Percentiles rank a stretch among this genome's conserved stretches.
phyloP scores from a whole-genome alignment of 2,113 vertebrate genomes.

The Thalassoma bifasciatum region DNA sequence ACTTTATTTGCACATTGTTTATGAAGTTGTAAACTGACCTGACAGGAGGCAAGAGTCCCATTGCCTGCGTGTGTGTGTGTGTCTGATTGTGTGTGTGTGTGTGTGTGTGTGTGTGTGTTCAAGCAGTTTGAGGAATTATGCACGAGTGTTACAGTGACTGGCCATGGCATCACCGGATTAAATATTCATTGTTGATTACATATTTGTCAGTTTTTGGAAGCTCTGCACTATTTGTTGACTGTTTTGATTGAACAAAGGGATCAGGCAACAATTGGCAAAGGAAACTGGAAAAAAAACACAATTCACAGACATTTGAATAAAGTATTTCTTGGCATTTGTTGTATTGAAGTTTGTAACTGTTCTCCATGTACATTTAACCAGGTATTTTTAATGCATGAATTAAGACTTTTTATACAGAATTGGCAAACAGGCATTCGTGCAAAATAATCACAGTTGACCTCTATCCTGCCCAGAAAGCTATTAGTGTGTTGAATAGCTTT shows the following conservation, averaged over 20 bases:
- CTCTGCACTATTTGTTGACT: background rate
- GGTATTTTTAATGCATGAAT: background rate
- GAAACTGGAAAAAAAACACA: no score
- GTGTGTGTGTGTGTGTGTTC: background rate
- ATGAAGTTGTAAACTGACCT: conserved; percentile 52
- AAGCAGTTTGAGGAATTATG: background rate
- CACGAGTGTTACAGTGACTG: conserved; percentile 2
- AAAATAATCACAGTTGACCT: conserved; percentile 29
- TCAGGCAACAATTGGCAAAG: background rate
- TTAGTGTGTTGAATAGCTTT: conserved; percentile 49
- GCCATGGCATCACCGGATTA: conserved; percentile 28
- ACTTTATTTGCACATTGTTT: conserved; percentile 56
- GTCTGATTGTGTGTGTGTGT: conserved; percentile 9
- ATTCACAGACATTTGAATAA: no score
- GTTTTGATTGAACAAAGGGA: background rate
- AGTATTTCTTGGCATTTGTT: no score
- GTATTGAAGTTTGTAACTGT: background rate
- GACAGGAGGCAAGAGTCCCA: conserved; percentile 24
- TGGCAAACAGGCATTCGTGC: conserved; percentile 10
- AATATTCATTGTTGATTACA: conserved; percentile 27
- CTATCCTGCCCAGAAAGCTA: conserved; percentile 22
- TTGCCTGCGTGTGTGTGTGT: background rate
- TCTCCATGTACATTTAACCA: conserved; percentile 3
- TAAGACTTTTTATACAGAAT: background rate
- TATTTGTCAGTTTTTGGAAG: conserved; percentile 8